Percentiles rank a stretch among this genome's conserved stretches.
Conservation (phyloP, 2,797 vertebrate genomes). For the Mallotus villosus region DNA sequence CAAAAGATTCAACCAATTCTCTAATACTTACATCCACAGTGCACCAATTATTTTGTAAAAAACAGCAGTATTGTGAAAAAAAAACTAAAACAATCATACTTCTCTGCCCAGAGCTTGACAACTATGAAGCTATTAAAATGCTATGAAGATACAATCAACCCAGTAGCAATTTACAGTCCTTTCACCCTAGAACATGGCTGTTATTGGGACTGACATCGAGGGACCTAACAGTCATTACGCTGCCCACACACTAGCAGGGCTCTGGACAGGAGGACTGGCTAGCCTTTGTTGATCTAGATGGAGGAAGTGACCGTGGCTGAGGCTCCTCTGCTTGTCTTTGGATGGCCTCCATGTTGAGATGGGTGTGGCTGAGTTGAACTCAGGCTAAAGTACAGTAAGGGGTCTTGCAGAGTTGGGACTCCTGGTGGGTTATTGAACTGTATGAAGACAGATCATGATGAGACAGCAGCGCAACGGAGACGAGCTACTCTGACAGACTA, state of each 20-base stretch:
- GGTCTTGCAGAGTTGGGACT: not conserved
- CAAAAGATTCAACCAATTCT: not conserved
- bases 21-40: slow-evolving; percentile 4
- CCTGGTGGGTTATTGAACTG: too few species aligned
- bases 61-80: not conserved
- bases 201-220: slow-evolving; percentile 10
- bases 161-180: slow-evolving; percentile 69
- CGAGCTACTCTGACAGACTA: not conserved
- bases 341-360: slow-evolving; percentile 55
- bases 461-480: not conserved
- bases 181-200: slow-evolving; percentile 61
- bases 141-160: slow-evolving; percentile 36
- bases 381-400: slow-evolving; percentile 27
- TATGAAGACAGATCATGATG: too few species aligned
- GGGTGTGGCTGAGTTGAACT: slow-evolving; percentile 48
- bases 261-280: slow-evolving; percentile 44
- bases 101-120: too few species aligned
- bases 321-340: slow-evolving; percentile 56
- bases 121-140: too few species aligned
- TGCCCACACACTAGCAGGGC: slow-evolving; percentile 12
- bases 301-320: slow-evolving; percentile 46
- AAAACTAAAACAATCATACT: slow-evolving; percentile 24
- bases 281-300: slow-evolving; percentile 56
- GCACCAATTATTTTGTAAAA: too few species aligned
- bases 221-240: not conserved